Base-by-base conservation (phyloP, 2,113 vertebrate species). In the Eonycteris spelaea region DNA sequence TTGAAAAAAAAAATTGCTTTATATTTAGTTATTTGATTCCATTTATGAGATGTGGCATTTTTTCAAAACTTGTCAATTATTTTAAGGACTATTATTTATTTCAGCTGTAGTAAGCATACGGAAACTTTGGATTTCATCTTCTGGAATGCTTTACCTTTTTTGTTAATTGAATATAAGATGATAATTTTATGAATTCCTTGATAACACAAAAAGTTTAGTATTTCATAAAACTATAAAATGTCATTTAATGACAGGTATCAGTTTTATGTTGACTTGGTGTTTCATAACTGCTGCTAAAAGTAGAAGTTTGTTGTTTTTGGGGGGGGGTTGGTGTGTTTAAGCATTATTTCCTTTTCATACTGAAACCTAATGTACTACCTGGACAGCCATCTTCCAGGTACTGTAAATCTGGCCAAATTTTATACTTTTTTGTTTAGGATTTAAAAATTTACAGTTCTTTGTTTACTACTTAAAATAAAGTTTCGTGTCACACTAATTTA, bases 141-240 rank as follows among this genome's bases (percentile, higher is more conserved):
- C 92, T 65, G 33, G 51, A 86, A 67, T 95, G 55, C 30, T 90
- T 93, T 82, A 51, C 71, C 40, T 95, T 85, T 93, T 95, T 90
- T 51, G 21, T 92, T 90, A 90, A 38, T 45, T 84, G 53, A 83
- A n/a, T 84, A 83, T 83, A 83, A 90, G 48, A 45, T n/a, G 11
- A 35, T 90, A 6, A 45, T 70, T 90, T 94, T 75, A 73, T 90
- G 86, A 90, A 61, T 78, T 3, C 38, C n/a, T 21, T 55, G 28
- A 24, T 86, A 84, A 21, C 30, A 35, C 70, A 35, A 89, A 92
- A 94, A 92, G 88, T 40, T 93, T 30, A 61, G 0, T 84, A 48
- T 78, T 87, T 22, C 87, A 6, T 86, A 65, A 63, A 79, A 51
- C 5, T 94, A 13, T 48, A 91, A 86, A 92, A 77, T 86, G 24